Evolutionary conservation across 1,140 invertebrate species (phyloP).

Genomic region (Cydia pomonella): DNA sequence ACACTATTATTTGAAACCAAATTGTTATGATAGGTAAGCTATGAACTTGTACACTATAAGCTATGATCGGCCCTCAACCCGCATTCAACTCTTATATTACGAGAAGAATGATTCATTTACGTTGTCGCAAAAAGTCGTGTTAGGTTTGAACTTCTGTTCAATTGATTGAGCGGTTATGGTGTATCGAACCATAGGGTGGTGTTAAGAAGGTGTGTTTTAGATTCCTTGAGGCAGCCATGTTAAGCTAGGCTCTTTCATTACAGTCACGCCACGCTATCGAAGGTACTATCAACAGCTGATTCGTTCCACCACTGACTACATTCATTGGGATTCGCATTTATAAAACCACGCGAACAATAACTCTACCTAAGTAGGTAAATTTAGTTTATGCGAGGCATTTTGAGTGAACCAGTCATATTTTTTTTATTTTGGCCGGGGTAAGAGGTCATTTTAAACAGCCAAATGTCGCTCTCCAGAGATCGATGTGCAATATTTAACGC

Average conservation of each 20-base stretch:
- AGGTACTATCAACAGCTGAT: not conserved
- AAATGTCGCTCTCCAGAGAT: too few relatives aligned
- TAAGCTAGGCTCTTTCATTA: not conserved
- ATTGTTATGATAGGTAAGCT: not conserved
- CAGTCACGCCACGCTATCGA: conserved; percentile 5
- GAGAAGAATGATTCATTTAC: not conserved
- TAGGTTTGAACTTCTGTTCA: not conserved
- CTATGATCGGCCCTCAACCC: not conserved
- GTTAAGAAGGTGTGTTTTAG: not conserved
- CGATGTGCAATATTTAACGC: too few relatives aligned
- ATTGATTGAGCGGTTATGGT: not conserved
- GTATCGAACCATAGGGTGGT: not conserved
- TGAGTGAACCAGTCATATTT: too few relatives aligned
- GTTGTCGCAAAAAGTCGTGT: not conserved
- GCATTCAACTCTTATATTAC: not conserved
- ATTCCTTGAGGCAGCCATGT: not conserved
- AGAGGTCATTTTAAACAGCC: too few relatives aligned
- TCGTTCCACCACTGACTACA: not conserved
- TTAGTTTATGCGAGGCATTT: too few relatives aligned
- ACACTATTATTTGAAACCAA: conserved; percentile 11
- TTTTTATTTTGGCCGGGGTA: too few relatives aligned
- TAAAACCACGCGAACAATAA: not conserved
- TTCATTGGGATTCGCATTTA: not conserved
- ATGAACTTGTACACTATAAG: not conserved
- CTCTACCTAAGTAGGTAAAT: not conserved